Evolutionary conservation across 2,888 invertebrate genomes (phyloP), one percentile per base, ranked within the genome.

Genomic region (Thereva nobilitata): DNA sequence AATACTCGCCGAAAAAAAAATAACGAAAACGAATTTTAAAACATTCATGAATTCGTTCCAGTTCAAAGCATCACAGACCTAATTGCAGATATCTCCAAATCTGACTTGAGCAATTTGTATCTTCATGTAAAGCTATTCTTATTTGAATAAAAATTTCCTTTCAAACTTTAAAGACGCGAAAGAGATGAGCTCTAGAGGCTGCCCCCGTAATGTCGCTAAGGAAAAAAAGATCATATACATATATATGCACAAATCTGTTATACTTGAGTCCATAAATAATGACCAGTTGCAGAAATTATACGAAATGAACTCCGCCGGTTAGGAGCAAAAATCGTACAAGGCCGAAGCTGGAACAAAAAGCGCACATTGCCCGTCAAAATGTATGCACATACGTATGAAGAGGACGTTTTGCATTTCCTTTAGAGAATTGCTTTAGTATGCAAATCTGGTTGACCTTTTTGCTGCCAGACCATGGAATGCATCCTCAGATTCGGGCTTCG

Each of bases 371-470:
- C 49, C 64, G 67, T 67, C 69, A 69, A 67, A 68, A 64, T 67
- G 56, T 64, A 66, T 68, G 67, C 67, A 64, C 64, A 69, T 64
- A 67, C 69, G 66, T 68, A 68, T 69, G 69, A 67, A 67, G 63
- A 55, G 67, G 64, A 69, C 66, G 23, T 69, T 67, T 69, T 69
- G 66, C 69, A 69, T 69, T 69, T 69, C 69, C 69, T 69, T 66
- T 65, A 65, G 41, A 50, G 66, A 69, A 69, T 69, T 67, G 69
- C 67, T 69, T 69, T 69, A 66, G 56, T 69, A 69, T 69, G 69
- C 67, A 69, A 69, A 69, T 69, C 55, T 55, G 55, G 42, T 54
- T 67, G 67, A 69, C 69, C 69, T 69, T 69, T 69, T 57, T 64
- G 68, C 65, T 66, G 68, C 65, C 66, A 67, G 66, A 65, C 68